Conservation (phyloP, 92 coral and sea anemone species). For the Virgularia gustaviana region DNA sequence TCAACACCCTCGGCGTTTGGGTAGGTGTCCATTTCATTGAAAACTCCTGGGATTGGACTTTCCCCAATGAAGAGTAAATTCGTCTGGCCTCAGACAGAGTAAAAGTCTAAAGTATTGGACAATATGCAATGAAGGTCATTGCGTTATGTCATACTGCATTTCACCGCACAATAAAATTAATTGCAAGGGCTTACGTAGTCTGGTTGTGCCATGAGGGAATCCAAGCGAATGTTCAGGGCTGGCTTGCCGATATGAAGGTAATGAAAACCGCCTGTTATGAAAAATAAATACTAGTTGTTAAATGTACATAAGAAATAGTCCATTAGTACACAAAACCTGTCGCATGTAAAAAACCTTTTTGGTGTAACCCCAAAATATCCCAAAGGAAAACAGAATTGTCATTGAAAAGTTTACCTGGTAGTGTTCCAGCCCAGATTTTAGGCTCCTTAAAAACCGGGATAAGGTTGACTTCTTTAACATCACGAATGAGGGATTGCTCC, state of each 20-base stretch:
- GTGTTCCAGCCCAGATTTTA: conserved; percentile 63
- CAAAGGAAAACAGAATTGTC: no score
- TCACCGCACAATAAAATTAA: not conserved
- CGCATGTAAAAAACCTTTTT: no score
- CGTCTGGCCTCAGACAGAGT: no score
- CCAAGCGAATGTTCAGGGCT: conserved; percentile 73
- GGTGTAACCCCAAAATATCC: no score
- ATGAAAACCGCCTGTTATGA: conserved; percentile 87
- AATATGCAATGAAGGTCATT: no score
- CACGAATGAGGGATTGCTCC: conserved; percentile 57
- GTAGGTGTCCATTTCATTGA: not conserved
- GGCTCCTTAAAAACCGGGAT: conserved; percentile 84
- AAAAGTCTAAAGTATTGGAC: not conserved
- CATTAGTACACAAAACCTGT: not conserved
- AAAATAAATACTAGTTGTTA: not conserved
- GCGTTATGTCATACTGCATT: no score
- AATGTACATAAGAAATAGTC: not conserved
- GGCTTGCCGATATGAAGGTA: conserved; percentile 93
- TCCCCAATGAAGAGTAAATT: no score
- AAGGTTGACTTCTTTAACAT: conserved; percentile 62
- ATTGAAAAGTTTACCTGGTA: conserved; percentile 69
- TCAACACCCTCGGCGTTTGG: no score
- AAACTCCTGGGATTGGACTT: no score
- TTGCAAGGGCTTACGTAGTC: conserved; percentile 76
- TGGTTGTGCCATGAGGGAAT: conserved; percentile 95